Evolutionary conservation across 2,113 vertebrate genomes (phyloP), one percentile per base, ranked within the genome.

Genomic region (Amblyopsis rosae): DNA sequence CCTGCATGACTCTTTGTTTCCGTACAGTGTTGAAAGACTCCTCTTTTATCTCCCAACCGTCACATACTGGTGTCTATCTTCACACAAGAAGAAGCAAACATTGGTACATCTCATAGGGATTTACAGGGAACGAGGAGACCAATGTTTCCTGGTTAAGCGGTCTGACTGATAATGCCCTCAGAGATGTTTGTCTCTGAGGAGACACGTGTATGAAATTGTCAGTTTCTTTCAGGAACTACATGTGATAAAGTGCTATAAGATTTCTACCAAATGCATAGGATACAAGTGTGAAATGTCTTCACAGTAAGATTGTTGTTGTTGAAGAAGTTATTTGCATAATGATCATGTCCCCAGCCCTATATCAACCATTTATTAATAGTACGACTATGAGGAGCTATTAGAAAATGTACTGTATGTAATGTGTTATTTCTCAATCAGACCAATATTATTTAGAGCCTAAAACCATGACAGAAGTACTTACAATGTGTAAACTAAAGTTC

Each of bases 1-100:
- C 75, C 72, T 67, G 59, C 75, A 69, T 67, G 32, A 61, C 61
- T 80, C 84, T 91, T 88, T 89, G 81, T 87, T 90, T 90, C 84
- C 76, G 69, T 82, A 83, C 60, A 62, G 76, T 45, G 80, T 75
- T 80, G 82, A 86, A 79, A 87, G 78, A 72, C 72, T 72, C 82
- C 81, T 82, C 81, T 86, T 88, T 88, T 65, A 88, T 88, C 79
- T 90, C 53, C 2, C 26, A 26, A 26, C 26, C 1, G 78, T 72
- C 67, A 70, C 75, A 75, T 83, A 76, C 80, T 77, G 82, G 79
- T 83, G 67, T 85, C 73, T 84, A 78, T 82, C 61, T 59, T 86
- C 26, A 26, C 26, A 26, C 26, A 26, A 26, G 26, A 26, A 26
- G 26, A 26, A 26, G 26, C 26, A 26, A 3, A 3, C 26, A 26